Evolutionary conservation across 2,888 invertebrate species (phyloP), one percentile per base, ranked within the genome.

Genomic region (Phaonia tiefii): DNA sequence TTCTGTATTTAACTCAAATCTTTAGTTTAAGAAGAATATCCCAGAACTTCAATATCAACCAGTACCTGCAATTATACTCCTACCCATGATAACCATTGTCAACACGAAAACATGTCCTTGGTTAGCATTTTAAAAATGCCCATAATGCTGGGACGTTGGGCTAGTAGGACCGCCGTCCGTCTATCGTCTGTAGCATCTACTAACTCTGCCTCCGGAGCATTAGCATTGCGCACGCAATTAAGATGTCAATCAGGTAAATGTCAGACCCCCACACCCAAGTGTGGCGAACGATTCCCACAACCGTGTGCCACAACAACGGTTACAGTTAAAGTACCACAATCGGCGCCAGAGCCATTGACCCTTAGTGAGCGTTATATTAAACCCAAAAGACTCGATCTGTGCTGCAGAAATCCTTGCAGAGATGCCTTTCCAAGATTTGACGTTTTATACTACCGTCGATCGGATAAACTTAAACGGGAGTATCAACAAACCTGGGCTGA

Each of bases 401-500:
- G 84, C 37, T 80, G 83, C 31, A 44, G 46, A 0, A 72, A 83
- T 49, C 79, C 81, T n/a, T 85, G 84, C 4, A 75, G 79, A 8
- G 82, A 84, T 63, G 75, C 83, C 7, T 2, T 75, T n/a, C 73
- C 86, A 0, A 85, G 86, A 0, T 90, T 89, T 54, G 90, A 89
- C 70, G 85, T 85, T 3, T 84, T 89, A 5, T 89, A 88, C 66
- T 90, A 89, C 13, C 84, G 86, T 0, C 86, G 86, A 13, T 86
- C 88, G 0, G 88, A 90, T 63, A 89, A 88, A 74, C 83, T 84
- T 0, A 85, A 85, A 11, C 86, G 87, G 0, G 80, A 79, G 15
- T 89, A 89, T 72, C 86, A 87, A 82, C 90, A 88, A 60, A 89
- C 89, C 1, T 89, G 90, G 90, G 84, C 86, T 1, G 84, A 86